A percentile compares a stretch with the other conserved stretches of the same genome.
Conservation (phyloP, 2,888 invertebrate species). For the Pristionchus fissidentatus region DNA sequence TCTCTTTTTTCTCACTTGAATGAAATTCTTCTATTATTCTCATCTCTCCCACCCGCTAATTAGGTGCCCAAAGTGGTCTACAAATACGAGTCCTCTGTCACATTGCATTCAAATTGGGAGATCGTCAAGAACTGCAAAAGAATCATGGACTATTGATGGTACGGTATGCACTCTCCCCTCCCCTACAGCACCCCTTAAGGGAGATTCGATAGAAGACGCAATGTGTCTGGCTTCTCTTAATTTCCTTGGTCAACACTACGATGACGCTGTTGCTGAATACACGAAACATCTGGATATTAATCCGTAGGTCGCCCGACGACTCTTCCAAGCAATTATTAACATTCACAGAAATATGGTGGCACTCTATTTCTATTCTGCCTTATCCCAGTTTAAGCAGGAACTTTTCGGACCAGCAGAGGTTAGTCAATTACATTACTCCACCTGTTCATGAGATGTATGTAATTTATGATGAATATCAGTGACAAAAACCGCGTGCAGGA, state of each 20-base stretch:
- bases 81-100: constrained; percentile 90
- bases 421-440: background rate
- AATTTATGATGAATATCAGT: no score
- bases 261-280: constrained; percentile 98
- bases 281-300: constrained; percentile 92
- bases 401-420: constrained; percentile 95
- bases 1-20: background rate
- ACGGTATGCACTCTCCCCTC: background rate
- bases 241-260: constrained; percentile 94
- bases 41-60: background rate
- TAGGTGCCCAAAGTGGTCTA: constrained; percentile 80
- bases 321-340: background rate
- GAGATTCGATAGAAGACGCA: constrained; percentile 89
- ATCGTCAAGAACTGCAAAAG: constrained; percentile 88
- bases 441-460: background rate
- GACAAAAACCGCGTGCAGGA: no score
- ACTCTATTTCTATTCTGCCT: constrained; percentile 94
- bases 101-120: constrained; percentile 90
- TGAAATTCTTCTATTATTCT: background rate
- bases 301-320: constrained; percentile 80
- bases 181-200: background rate
- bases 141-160: constrained; percentile 85
- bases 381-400: constrained; percentile 98
- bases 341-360: constrained; percentile 87
- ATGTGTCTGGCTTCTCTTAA: constrained; percentile 95